phyloP scores from a whole-genome alignment of 2,797 vertebrate species.

The Neosilurus hyrtlii region DNA sequence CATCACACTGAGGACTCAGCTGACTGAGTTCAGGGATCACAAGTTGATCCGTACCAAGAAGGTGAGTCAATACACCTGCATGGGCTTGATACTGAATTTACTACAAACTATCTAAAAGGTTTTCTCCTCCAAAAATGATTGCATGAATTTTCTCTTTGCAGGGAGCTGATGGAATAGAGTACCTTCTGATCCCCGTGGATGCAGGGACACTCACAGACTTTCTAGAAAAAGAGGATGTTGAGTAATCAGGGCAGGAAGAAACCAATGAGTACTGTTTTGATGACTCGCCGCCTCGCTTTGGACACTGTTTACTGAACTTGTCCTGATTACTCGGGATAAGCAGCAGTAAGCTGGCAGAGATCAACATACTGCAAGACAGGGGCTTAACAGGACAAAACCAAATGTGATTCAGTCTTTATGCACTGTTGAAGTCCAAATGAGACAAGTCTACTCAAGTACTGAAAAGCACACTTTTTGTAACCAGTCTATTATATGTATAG shows the following conservation, averaged over 20 bases:
- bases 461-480: slow-evolving; percentile 3
- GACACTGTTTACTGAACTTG: background rate
- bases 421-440: background rate
- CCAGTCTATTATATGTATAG: slow-evolving; percentile 10
- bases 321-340: background rate
- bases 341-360: background rate
- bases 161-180: slow-evolving; percentile 93
- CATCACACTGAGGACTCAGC: slow-evolving; percentile 91
- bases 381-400: background rate
- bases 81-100: background rate
- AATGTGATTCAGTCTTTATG: background rate
- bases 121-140: background rate
- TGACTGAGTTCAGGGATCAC: slow-evolving; percentile 97
- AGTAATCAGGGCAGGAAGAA: slow-evolving; percentile 60
- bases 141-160: slow-evolving; percentile 57
- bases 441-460: background rate
- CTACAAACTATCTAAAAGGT: background rate
- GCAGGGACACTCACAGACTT: slow-evolving; percentile 83
- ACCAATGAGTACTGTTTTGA: background rate
- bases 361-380: background rate
- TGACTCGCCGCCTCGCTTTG: background rate
- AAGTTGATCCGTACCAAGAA: slow-evolving; percentile 92
- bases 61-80: slow-evolving; percentile 66
- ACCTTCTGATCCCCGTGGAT: slow-evolving; percentile 87
- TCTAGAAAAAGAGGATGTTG: slow-evolving; percentile 84